These are phyloP conservation scores for Champsocephalus gunnari DNA, from an alignment of 2,797 vertebrate genomes.

Conservation along the genomic window DNA sequence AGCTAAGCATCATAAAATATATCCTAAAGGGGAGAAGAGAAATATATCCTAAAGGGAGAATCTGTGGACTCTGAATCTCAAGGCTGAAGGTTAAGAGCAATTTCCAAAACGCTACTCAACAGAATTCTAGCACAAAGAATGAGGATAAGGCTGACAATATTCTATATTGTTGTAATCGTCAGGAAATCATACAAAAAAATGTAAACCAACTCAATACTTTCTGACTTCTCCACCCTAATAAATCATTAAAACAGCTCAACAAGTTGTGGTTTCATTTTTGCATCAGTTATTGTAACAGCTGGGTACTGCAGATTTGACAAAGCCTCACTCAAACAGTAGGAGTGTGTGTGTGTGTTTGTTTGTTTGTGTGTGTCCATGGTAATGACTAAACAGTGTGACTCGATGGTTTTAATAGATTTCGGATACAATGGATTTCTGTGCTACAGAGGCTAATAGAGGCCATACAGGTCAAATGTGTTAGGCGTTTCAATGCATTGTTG, in stretches of 20 bases:
- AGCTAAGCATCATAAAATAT: slow-evolving; percentile 10
- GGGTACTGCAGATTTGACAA: not conserved
- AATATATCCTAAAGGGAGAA: not conserved
- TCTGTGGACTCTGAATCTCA: slow-evolving; percentile 10
- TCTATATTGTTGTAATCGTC: slow-evolving; percentile 14
- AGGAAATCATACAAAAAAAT: slow-evolving; percentile 16
- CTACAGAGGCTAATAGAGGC: not conserved
- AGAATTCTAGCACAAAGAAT: slow-evolving; percentile 16
- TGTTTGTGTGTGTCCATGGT: not conserved
- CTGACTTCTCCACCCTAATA: not conserved
- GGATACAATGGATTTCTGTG: not conserved
- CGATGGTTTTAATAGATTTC: not conserved
- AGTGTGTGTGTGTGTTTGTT: not conserved
- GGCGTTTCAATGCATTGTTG: not conserved
- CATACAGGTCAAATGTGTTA: not conserved
- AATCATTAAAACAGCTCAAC: too few relatives aligned
- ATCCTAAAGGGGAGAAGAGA: not conserved
- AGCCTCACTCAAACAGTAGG: not conserved
- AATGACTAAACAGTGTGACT: not conserved
- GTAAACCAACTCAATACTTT: not conserved
- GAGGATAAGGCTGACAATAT: not conserved
- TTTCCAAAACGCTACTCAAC: not conserved
- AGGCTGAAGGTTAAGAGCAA: slow-evolving; percentile 2
- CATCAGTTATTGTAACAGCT: too few relatives aligned
- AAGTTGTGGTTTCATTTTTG: too few relatives aligned